phyloP scores from a whole-genome alignment of 2,888 invertebrate genomes.

The Eudasyphora cyanicolor region DNA sequence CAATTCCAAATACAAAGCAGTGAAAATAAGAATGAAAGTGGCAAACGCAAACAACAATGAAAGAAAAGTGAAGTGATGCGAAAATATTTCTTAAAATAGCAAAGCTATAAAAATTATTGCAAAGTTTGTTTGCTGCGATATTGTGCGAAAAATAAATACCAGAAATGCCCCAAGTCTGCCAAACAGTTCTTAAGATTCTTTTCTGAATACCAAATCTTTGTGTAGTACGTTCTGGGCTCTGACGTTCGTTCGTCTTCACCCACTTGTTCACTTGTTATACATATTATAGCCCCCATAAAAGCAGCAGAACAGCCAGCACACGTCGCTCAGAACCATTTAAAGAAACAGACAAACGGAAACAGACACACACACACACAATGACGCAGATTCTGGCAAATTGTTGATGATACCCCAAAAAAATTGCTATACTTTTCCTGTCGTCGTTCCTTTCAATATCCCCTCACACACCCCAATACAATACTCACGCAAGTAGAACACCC shows the following conservation, averaged over 20 bases:
- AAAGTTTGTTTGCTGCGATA: neutral
- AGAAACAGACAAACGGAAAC: neutral
- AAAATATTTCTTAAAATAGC: neutral
- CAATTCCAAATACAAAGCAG: neutral
- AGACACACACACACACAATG: constrained; percentile 50
- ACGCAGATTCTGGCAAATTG: constrained; percentile 46
- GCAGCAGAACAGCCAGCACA: neutral
- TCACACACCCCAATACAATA: neutral
- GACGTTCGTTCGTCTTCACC: constrained; percentile 56
- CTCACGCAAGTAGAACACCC: neutral
- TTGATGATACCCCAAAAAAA: neutral
- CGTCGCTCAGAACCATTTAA: too few species aligned
- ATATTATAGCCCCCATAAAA: neutral
- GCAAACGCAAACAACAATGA: constrained; percentile 13
- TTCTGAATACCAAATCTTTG: neutral
- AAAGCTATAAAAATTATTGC: neutral
- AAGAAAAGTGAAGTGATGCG: neutral
- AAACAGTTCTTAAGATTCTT: neutral
- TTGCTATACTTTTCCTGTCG: constrained; percentile 1
- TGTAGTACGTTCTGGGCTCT: neutral
- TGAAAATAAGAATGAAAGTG: neutral
- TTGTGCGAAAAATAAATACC: neutral
- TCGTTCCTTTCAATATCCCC: neutral
- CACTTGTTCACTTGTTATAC: constrained; percentile 53
- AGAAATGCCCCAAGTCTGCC: constrained; percentile 7